These are phyloP conservation scores for Micoletzkya japonica DNA, from an alignment of 2,888 invertebrate genomes.

Conservation along the genomic window DNA sequence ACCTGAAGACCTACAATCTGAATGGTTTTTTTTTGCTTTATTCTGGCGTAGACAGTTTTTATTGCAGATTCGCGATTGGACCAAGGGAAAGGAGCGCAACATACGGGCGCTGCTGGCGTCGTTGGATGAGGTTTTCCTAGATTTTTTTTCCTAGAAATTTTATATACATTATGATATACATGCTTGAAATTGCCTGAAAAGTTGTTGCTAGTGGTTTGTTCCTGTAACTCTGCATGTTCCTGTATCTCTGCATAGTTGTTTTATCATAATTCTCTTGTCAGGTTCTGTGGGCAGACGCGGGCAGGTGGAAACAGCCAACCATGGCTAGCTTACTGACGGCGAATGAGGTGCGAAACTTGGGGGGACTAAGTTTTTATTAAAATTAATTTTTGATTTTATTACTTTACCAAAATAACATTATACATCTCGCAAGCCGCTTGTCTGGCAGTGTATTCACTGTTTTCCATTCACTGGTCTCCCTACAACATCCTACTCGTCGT, in stretches of 20 bases:
- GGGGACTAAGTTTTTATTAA: neutral
- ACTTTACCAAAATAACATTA: neutral
- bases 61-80: conserved; percentile 75
- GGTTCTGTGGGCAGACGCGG: conserved; percentile 70
- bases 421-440: too few species aligned
- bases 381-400: neutral
- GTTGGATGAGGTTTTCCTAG: conserved; percentile 75
- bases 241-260: too few species aligned
- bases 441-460: too few species aligned
- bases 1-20: too few species aligned
- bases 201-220: neutral
- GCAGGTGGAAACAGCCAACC: conserved; percentile 87
- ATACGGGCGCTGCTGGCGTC: conserved; percentile 92
- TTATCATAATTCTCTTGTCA: neutral
- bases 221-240: too few species aligned
- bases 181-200: conserved; percentile 80
- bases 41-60: conserved; percentile 1
- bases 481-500: too few species aligned
- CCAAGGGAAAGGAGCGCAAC: conserved; percentile 92
- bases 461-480: too few species aligned
- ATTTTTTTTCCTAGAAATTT: neutral
- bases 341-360: conserved; percentile 74
- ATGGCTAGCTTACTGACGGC: conserved; percentile 91
- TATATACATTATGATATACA: neutral
- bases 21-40: too few species aligned